Conservation (phyloP, 2,113 vertebrate species). For the Gallinago jamesoni region DNA sequence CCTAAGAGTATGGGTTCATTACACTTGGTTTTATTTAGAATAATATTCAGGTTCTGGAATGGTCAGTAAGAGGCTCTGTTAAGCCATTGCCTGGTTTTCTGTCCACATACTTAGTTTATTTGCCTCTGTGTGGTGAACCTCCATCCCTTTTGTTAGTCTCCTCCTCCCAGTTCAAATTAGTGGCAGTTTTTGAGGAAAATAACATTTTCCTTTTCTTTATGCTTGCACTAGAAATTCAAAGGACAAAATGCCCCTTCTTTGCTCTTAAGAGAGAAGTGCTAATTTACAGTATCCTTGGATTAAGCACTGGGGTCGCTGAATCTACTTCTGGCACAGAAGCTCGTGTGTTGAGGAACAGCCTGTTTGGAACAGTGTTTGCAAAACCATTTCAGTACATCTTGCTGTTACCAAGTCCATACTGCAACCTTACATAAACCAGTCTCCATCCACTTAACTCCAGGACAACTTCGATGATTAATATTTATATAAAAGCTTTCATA, state of each 20-base stretch:
- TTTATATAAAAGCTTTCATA: constrained; percentile 60
- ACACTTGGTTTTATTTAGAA: neutral
- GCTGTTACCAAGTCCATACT: neutral
- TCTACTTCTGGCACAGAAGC: neutral
- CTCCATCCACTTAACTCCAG: constrained; percentile 34
- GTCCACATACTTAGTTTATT: neutral
- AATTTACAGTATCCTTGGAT: neutral
- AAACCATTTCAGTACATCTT: neutral
- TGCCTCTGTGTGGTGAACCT: neutral
- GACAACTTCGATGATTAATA: constrained; percentile 45
- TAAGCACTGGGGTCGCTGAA: neutral
- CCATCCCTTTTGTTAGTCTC: neutral
- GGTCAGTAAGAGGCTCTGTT: neutral
- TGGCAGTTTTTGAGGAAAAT: neutral
- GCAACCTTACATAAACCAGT: constrained; percentile 25
- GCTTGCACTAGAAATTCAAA: neutral
- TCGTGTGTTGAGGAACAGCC: neutral
- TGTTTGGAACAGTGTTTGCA: neutral
- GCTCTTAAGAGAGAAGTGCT: neutral
- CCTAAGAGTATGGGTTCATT: neutral
- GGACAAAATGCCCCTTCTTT: neutral
- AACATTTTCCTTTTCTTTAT: neutral
- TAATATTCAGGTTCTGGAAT: neutral
- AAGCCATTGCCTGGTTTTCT: neutral
- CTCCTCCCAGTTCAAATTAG: neutral